Percentiles rank a stretch among this genome's conserved stretches.
Conservation (phyloP, 1,140 invertebrate genomes). For the Plectrocnemia conspersa region DNA sequence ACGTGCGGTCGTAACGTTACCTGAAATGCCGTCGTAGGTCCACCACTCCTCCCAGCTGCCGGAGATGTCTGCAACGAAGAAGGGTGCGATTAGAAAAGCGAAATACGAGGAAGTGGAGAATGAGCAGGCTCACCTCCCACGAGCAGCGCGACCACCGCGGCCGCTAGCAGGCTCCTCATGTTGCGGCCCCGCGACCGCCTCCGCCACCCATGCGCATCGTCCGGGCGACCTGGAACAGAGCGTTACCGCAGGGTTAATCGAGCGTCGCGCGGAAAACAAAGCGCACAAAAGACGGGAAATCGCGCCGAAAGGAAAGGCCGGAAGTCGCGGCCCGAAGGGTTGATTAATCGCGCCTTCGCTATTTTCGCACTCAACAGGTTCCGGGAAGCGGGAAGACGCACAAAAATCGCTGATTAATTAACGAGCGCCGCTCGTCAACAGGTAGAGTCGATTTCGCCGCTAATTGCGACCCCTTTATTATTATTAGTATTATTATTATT, state of each 20-base stretch:
- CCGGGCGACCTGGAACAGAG: neutral
- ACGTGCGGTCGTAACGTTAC: constrained; percentile 52
- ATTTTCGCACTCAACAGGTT: too few species aligned
- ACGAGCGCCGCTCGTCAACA: too few species aligned
- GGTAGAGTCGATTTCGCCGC: too few species aligned
- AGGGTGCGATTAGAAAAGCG: too few species aligned
- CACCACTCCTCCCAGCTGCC: constrained; percentile 91
- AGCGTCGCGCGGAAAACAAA: constrained; percentile 5
- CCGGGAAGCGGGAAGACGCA: too few species aligned
- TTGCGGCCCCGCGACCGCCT: constrained; percentile 3
- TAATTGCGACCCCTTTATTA: too few species aligned
- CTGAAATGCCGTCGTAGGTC: constrained; percentile 89
- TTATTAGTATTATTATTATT: neutral
- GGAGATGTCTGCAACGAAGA: constrained; percentile 63
- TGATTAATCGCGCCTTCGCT: constrained; percentile 18
- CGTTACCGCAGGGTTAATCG: too few species aligned
- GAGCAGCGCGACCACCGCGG: too few species aligned
- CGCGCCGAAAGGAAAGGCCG: constrained; percentile 10
- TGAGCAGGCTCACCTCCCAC: too few species aligned
- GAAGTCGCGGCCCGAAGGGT: constrained; percentile 17
- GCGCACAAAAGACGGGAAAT: constrained; percentile 18
- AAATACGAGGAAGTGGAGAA: too few species aligned
- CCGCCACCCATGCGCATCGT: neutral
- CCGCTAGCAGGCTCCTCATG: neutral
- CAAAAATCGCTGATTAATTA: too few species aligned